A percentile compares a stretch with the other conserved stretches of the same genome.
phyloP scores from a whole-genome alignment of 1,140 invertebrate genomes.

The Nautilus pompilius region DNA sequence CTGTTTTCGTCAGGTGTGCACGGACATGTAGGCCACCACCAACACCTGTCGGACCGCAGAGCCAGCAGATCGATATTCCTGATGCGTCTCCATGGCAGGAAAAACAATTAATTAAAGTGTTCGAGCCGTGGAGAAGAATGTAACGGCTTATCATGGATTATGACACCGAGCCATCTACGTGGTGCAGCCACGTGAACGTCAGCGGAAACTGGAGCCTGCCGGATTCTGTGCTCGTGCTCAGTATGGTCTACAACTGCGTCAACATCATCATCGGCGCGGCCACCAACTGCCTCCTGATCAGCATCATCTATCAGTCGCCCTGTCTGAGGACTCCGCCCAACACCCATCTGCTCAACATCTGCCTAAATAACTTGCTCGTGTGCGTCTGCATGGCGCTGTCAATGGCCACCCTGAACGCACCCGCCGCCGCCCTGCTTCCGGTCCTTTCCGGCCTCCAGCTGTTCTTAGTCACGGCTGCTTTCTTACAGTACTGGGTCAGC shows the following conservation, averaged over 20 bases:
- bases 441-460: constrained; percentile 27
- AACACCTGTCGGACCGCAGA: too few species aligned
- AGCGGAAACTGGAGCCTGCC: constrained; percentile 21
- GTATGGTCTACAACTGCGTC: constrained; percentile 19
- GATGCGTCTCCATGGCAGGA: too few species aligned
- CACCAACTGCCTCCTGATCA: constrained; percentile 25
- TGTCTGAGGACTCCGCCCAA: constrained; percentile 39
- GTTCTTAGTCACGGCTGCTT: constrained; percentile 27
- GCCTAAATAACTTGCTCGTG: constrained; percentile 33
- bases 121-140: too few species aligned
- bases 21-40: too few species aligned
- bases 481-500: constrained; percentile 34
- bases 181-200: too few species aligned
- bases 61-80: too few species aligned
- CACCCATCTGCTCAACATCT: constrained; percentile 38
- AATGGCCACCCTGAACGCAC: constrained; percentile 16
- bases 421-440: background rate
- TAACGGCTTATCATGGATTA: too few species aligned
- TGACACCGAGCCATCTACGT: too few species aligned
- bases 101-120: too few species aligned
- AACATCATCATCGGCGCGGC: constrained; percentile 17
- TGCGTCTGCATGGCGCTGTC: constrained; percentile 27
- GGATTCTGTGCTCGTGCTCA: constrained; percentile 7
- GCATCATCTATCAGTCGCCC: constrained; percentile 29
- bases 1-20: too few species aligned